Percentiles rank a stretch among this genome's conserved stretches.
These are phyloP conservation scores for Ptilonorhynchus violaceus DNA, from an alignment of 2,113 vertebrate genomes.

Conservation along the genomic window DNA sequence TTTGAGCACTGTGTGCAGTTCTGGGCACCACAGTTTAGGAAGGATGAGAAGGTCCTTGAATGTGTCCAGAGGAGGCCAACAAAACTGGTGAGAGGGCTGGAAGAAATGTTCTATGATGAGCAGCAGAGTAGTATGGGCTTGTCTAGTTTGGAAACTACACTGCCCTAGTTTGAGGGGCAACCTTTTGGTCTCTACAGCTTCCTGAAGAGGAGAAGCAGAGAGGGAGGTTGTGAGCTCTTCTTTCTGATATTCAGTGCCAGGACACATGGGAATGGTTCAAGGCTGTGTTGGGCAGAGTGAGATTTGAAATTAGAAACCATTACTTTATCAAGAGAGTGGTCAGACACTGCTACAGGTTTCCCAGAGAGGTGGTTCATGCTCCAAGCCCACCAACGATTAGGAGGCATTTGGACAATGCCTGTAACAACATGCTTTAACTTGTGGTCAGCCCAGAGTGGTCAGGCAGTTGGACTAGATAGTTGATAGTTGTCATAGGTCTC, in stretches of 20 bases:
- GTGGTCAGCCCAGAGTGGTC: neutral
- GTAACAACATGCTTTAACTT: neutral
- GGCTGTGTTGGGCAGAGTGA: neutral
- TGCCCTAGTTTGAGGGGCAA: no score
- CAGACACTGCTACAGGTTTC: neutral
- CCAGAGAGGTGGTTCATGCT: rapidly evolving
- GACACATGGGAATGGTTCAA: neutral
- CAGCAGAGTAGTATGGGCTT: neutral
- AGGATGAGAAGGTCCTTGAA: neutral
- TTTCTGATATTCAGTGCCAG: neutral
- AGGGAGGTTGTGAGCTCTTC: neutral
- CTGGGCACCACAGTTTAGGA: neutral
- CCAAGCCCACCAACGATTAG: no score
- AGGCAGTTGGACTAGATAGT: neutral
- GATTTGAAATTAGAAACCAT: neutral
- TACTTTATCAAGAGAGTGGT: neutral
- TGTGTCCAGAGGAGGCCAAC: neutral
- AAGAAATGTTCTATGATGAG: neutral
- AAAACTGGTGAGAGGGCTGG: neutral
- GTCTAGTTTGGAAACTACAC: neutral
- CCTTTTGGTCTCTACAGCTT: neutral
- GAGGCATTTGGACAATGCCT: neutral
- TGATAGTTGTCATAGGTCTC: rapidly evolving
- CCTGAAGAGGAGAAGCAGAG: neutral
- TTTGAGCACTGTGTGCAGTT: neutral